Base-by-base conservation (phyloP, 2,113 vertebrate species). In the Anhinga rufa region DNA sequence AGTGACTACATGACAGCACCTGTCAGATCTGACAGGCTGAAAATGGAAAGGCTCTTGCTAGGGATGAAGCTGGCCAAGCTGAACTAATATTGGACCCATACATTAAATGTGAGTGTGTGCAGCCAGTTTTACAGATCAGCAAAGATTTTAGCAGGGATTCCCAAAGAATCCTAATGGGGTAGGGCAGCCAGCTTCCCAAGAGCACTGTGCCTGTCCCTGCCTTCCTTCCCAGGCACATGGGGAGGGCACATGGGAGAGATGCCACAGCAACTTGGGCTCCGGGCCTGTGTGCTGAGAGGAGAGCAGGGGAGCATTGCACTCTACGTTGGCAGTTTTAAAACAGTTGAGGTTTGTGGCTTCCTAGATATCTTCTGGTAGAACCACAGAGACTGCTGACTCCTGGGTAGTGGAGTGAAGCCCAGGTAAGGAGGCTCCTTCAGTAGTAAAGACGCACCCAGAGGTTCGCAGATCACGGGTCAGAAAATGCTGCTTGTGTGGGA, bases 1-100 rank as follows among this genome's bases (percentile, higher is more conserved):
- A 94, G 89, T 91, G 88, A 95, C 88, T 89, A 29, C 31, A 49
- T 95, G 96, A 94, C 88, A 96, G 91, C 69, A 1, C 81, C 71
- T 96, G 91, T 93, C 96, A 72, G 24, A 81, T 24, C 88, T 2
- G 3, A 57, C 72, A 61, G 88, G 86, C 92, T 84, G 95, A 65
- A 95, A 88, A 84, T 61, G 55, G 80, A 90, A 79, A 48, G 42
- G 65, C 64, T 93, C 83, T 93, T 92, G n/a, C 82, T 71, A 1
- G 1, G 44, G 24, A 60, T 84, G 77, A 80, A 88, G 46, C 48
- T 76, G 91, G 31, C 80, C 92, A 87, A 70, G 88, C 91, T 92
- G 80, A 96, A 92, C 82, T 94, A 96, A 97, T 76, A 12, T 32
- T 10, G 42, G 58, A 24, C 54, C 58, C 40, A 12, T 76, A 40